Evolutionary conservation across 2,797 vertebrate genomes (phyloP).

Genomic region (Esox masquinongy): DNA sequence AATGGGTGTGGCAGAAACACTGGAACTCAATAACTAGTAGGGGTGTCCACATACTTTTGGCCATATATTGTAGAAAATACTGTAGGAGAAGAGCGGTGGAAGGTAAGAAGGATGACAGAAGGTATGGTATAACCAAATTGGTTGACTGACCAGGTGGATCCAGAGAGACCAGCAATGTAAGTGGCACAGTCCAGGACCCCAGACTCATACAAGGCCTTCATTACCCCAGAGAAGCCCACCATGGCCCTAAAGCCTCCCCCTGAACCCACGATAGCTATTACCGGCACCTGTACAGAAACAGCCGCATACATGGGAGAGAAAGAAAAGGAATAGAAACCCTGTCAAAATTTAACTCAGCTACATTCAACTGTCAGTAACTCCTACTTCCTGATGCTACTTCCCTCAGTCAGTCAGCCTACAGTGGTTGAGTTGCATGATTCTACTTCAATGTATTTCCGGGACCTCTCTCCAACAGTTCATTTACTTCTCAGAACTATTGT

Average conservation of each 20-base stretch:
- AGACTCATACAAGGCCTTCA: slow-evolving; percentile 94
- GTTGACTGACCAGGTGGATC: slow-evolving; percentile 89
- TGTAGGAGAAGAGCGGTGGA: not conserved
- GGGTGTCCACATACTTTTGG: no score
- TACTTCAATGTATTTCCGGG: slow-evolving; percentile 18
- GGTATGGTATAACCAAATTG: not conserved
- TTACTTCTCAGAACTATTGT: slow-evolving; percentile 11
- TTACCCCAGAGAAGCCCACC: slow-evolving; percentile 94
- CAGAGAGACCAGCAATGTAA: slow-evolving; percentile 93
- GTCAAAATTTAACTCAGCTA: not conserved
- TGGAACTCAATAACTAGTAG: no score
- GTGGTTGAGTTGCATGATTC: slow-evolving; percentile 30
- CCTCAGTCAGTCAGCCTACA: not conserved
- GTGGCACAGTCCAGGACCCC: slow-evolving; percentile 93
- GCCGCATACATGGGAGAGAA: not conserved
- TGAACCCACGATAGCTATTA: slow-evolving; percentile 92
- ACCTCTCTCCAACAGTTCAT: slow-evolving; percentile 4
- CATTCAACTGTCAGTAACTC: not conserved
- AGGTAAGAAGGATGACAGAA: not conserved
- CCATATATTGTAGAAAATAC: not conserved
- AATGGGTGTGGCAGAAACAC: no score
- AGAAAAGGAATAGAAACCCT: not conserved
- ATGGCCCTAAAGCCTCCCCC: slow-evolving; percentile 97
- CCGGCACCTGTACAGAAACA: slow-evolving; percentile 82
- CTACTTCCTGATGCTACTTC: slow-evolving; percentile 1